Evolutionary conservation across 2,113 vertebrate species (phyloP).

Genomic region (Ciconia boyciana): DNA sequence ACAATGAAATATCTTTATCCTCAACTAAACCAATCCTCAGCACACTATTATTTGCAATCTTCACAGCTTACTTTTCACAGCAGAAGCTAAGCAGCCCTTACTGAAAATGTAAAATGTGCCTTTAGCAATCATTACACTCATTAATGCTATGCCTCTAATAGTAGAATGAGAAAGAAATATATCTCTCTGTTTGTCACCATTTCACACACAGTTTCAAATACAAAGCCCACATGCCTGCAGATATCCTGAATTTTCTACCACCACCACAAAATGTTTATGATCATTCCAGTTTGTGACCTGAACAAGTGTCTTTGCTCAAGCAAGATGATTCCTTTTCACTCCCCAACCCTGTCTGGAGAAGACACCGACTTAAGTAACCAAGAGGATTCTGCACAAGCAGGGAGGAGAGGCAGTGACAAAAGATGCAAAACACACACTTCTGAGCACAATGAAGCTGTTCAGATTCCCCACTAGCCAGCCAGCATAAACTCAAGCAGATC

Average conservation of each 20-base stretch:
- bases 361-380: neutral
- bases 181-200: neutral
- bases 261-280: slow-evolving; percentile 53
- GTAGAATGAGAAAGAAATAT: neutral
- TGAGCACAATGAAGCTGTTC: neutral
- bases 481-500: neutral
- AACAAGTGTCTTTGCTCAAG: neutral
- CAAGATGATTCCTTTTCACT: slow-evolving; percentile 19
- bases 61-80: neutral
- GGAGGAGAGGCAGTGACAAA: neutral
- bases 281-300: slow-evolving; percentile 41
- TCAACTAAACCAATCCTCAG: neutral
- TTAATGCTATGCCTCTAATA: neutral
- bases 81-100: neutral
- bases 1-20: neutral
- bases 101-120: neutral
- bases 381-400: neutral
- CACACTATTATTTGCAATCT: neutral
- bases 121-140: neutral
- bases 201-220: neutral
- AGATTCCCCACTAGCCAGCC: neutral
- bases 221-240: slow-evolving; percentile 8
- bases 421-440: neutral
- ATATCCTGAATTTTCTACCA: neutral
- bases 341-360: neutral